Evolutionary conservation across 2,797 vertebrate species (phyloP), one percentile per base, ranked within the genome.

Genomic region (Cossypha caffra): DNA sequence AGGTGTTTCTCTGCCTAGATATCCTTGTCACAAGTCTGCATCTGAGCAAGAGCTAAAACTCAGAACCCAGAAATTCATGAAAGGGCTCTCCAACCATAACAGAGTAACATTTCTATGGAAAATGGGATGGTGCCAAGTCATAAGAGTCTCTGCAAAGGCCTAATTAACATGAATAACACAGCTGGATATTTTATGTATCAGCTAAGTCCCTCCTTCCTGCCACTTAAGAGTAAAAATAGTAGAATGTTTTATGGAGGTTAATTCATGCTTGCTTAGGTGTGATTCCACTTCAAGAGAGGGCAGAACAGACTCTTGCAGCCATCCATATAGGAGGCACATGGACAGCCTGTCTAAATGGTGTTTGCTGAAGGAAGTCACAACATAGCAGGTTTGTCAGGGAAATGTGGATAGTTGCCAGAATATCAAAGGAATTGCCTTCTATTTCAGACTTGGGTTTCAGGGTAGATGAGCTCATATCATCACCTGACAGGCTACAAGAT

Each of bases 91-190:
- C 90, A 95, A 81, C 62, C 74, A 55, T 40, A 90, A 94, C 76
- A 95, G 50, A 94, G 63, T 51, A 92, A 77, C 31, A 68, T 84
- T 92, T 84, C 90, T 88, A 82, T 45, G 64, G 91, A 95, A 95
- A 96, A 94, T 71, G 90, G 87, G 87, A 91, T 13, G n/a, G 47
- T 74, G 96, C 89, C 91, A 95, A 91, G 57, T 54, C 20, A 0
- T 88, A 95, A 94, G 71, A 92, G 50, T 38, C 47, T 79, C 78
- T 87, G 81, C 47, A 76, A 94, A 83, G 72, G 72, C 73, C 73
- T 80, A 90, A 91, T 95, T 94, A 95, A 81, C 79, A 91, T 14
- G 64, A 95, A 88, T 92, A 96, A 94, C 90, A 95, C 94, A 96
- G 90, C 87, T 91, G 91, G 72, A 62, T 94, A 95, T 91, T 95